A percentile compares a stretch with the other conserved stretches of the same genome.
Conservation (phyloP, 92 coral and sea anemone species). For the Actinernus sp. region DNA sequence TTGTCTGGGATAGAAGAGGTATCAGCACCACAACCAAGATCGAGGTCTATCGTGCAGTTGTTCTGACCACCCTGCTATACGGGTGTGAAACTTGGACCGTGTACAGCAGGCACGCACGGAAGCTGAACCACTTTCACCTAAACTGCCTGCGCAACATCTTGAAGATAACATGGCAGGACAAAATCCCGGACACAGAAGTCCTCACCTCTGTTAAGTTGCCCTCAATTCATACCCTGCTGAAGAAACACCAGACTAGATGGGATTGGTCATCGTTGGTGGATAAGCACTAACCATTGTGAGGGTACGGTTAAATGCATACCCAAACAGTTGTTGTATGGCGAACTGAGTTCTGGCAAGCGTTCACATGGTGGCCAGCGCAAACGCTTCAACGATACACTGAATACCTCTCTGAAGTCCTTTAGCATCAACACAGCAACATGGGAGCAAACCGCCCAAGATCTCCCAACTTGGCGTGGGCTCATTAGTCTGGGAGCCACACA, state of each 20-base stretch:
- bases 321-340: too few relatives aligned
- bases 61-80: conserved; percentile 30
- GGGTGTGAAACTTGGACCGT: conserved; percentile 45
- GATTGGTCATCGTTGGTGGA: too few relatives aligned
- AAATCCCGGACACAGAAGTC: conserved; percentile 27
- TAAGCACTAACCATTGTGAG: too few relatives aligned
- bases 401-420: too few relatives aligned
- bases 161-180: conserved; percentile 30
- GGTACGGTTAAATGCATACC: too few relatives aligned
- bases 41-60: conserved; percentile 29
- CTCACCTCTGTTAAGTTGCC: neutral
- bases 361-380: too few relatives aligned
- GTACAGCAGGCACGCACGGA: conserved; percentile 36
- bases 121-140: conserved; percentile 36
- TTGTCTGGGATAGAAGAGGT: conserved; percentile 31
- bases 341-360: too few relatives aligned
- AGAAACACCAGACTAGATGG: conserved; percentile 26
- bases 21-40: conserved; percentile 13
- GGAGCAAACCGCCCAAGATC: too few relatives aligned
- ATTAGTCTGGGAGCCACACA: too few relatives aligned
- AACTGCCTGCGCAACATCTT: conserved; percentile 6
- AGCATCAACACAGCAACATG: too few relatives aligned
- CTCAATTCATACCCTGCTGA: conserved; percentile 21
- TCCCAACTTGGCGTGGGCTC: too few relatives aligned
- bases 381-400: too few relatives aligned